phyloP scores from a whole-genome alignment of 1,140 invertebrate species.

The Acyrthosiphon pisum region DNA sequence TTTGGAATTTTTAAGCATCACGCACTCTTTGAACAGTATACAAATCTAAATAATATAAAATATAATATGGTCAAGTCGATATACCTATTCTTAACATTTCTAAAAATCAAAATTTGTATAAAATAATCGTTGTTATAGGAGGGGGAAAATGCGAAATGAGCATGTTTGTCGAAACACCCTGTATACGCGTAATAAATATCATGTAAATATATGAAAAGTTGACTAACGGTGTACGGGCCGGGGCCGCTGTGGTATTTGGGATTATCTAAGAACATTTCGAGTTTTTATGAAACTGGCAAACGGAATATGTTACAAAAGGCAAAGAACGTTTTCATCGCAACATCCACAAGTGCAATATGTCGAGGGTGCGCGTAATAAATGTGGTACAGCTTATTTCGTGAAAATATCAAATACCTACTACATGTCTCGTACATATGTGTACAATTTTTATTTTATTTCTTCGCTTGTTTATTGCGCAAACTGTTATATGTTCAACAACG shows the following conservation, averaged over 20 bases:
- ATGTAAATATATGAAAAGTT: neutral
- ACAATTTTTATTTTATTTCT: slow-evolving; percentile 1
- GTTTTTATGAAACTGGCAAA: neutral
- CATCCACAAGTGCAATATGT: neutral
- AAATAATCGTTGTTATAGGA: neutral
- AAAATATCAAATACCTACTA: neutral
- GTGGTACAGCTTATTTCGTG: slow-evolving; percentile 15
- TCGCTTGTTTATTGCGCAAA: slow-evolving; percentile 2
- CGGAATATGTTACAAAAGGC: neutral
- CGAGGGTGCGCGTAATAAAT: neutral
- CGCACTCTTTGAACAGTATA: neutral
- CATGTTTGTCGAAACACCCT: neutral
- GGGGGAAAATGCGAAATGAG: neutral
- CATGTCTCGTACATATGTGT: neutral
- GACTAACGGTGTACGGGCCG: neutral
- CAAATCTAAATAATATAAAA: neutral
- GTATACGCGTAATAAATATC: neutral
- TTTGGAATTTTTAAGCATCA: neutral
- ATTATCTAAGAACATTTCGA: neutral
- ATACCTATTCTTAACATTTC: neutral
- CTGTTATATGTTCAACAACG: neutral
- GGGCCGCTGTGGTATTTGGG: neutral
- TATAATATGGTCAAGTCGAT: no score
- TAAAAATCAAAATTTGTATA: neutral
- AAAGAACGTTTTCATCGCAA: slow-evolving; percentile 26